Conservation (phyloP, 2,888 invertebrate species). For the Drosophila lacicola region DNA sequence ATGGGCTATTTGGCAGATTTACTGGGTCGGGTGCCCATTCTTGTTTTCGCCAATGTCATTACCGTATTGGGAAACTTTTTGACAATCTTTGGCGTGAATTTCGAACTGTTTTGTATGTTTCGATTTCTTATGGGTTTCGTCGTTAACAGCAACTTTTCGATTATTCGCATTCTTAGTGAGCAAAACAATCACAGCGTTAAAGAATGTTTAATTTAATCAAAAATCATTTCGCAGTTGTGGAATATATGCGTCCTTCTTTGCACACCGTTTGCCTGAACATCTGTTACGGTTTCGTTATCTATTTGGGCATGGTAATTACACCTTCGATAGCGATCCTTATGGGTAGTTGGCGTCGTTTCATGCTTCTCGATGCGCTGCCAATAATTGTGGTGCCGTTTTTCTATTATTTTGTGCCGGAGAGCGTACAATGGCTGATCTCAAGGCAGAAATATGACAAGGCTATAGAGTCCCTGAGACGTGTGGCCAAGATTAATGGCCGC, state of each 20-base stretch:
- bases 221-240: constrained; percentile 85
- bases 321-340: constrained; percentile 86
- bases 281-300: constrained; percentile 87
- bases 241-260: constrained; percentile 86
- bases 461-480: constrained; percentile 85
- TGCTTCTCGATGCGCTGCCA: constrained; percentile 86
- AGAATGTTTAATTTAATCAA: neutral
- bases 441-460: constrained; percentile 86
- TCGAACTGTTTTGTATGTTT: constrained; percentile 85
- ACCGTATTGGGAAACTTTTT: constrained; percentile 86
- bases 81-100: constrained; percentile 85
- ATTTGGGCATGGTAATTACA: constrained; percentile 86
- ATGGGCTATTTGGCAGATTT: constrained; percentile 87
- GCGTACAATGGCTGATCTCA: constrained; percentile 87
- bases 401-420: constrained; percentile 87
- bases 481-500: constrained; percentile 86
- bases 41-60: constrained; percentile 86
- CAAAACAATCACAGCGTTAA: neutral
- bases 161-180: constrained; percentile 88
- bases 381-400: constrained; percentile 85
- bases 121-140: constrained; percentile 87
- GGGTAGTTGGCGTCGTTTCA: constrained; percentile 86
- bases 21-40: constrained; percentile 86
- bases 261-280: constrained; percentile 87
- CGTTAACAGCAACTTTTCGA: constrained; percentile 87